These are phyloP conservation scores for Pocillopora grandis DNA, from an alignment of 92 coral and sea anemone species.

Conservation along the genomic window DNA sequence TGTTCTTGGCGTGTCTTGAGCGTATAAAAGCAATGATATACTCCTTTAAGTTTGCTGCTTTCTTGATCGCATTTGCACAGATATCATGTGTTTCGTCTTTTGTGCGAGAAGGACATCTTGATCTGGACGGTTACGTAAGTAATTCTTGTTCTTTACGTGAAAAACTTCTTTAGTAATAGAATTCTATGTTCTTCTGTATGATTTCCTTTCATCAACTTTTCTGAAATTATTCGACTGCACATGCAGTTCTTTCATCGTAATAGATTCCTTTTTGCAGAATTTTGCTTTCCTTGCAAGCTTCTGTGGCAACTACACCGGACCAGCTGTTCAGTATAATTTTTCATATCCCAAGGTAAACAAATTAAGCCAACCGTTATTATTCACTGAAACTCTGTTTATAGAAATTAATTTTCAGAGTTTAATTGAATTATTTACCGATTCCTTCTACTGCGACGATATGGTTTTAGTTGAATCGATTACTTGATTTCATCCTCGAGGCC, in stretches of 20 bases:
- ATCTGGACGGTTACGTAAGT: slow-evolving; percentile 33
- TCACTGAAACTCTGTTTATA: neutral
- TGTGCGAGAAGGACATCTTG: slow-evolving; percentile 4
- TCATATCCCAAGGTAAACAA: slow-evolving; percentile 47
- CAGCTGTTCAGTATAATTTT: slow-evolving; percentile 40
- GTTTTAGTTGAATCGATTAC: neutral
- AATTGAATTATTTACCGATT: neutral
- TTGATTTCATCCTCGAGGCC: neutral
- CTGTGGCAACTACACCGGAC: slow-evolving; percentile 63
- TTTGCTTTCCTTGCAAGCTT: slow-evolving; percentile 66
- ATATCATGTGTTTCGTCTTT: neutral
- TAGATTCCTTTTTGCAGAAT: slow-evolving; percentile 43
- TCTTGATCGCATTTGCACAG: slow-evolving; percentile 8
- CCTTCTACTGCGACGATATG: neutral
- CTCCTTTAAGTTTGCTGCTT: neutral
- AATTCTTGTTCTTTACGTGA: neutral
- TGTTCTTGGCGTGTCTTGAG: slow-evolving; percentile 19
- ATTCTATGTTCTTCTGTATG: neutral
- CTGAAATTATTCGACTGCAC: neutral
- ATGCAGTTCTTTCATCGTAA: neutral
- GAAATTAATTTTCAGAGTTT: too few relatives aligned
- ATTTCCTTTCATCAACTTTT: too few relatives aligned
- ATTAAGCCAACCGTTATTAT: neutral
- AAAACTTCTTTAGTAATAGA: neutral
- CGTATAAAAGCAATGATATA: slow-evolving; percentile 8